These are phyloP conservation scores for Galaxias olidus DNA, from an alignment of 2,797 vertebrate genomes.

Conservation along the genomic window DNA sequence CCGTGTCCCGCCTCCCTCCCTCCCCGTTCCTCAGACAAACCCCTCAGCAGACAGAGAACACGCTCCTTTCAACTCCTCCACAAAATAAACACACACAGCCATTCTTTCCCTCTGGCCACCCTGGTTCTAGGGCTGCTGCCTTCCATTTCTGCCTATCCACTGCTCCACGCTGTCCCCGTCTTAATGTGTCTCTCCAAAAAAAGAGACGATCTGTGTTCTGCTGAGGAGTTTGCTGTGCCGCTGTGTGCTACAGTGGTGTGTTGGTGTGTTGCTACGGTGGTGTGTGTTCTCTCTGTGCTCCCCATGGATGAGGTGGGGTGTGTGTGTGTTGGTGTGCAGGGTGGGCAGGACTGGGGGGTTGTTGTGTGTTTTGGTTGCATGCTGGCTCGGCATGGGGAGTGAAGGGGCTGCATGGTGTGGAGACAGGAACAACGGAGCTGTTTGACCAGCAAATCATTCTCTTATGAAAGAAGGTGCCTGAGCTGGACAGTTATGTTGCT, in stretches of 20 bases:
- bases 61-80: conserved; percentile 10
- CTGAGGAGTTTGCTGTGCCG: conserved; percentile 68
- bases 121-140: background rate
- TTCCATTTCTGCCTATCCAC: background rate
- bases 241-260: background rate
- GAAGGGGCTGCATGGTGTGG: conserved; percentile 54
- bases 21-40: conserved; percentile 69
- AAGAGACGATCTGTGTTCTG: conserved; percentile 10
- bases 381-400: conserved; percentile 59
- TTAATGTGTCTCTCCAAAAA: background rate
- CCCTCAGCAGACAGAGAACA: conserved; percentile 60
- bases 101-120: background rate
- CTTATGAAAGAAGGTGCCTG: no score
- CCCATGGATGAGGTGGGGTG: conserved; percentile 11
- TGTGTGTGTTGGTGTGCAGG: conserved; percentile 34
- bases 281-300: background rate
- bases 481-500: no score
- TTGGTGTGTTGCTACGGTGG: background rate
- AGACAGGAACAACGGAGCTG: background rate
- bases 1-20: conserved; percentile 28
- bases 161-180: conserved; percentile 15
- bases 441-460: background rate
- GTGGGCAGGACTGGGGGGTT: conserved; percentile 5
- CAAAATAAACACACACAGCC: background rate
- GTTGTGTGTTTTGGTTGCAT: conserved; percentile 17